Evolutionary conservation across 2,888 invertebrate genomes (phyloP).

Genomic region (Agrochola lychnidis): DNA sequence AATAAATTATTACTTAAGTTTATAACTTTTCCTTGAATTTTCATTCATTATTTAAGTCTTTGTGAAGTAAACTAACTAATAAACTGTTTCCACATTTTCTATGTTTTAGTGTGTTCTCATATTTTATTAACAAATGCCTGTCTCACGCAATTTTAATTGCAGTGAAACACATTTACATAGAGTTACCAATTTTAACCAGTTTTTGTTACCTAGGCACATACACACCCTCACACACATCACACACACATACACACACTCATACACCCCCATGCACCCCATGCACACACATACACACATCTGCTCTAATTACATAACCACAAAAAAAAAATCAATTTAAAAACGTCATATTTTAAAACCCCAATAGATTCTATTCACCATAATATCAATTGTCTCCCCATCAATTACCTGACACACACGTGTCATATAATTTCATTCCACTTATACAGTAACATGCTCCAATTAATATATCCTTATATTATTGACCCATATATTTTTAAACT

Average conservation of each 20-base stretch:
- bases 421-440: slow-evolving; percentile 21
- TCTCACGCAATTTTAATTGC: background rate
- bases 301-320: background rate
- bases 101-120: background rate
- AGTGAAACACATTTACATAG: background rate
- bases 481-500: slow-evolving; percentile 43
- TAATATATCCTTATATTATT: slow-evolving; percentile 31
- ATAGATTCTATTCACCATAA: background rate
- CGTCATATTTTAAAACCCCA: slow-evolving; percentile 7
- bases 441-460: slow-evolving; percentile 21
- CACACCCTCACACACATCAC: too few species aligned
- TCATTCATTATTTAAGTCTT: background rate
- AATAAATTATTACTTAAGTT: slow-evolving; percentile 17
- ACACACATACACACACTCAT: background rate
- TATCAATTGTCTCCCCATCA: slow-evolving; percentile 19
- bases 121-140: background rate
- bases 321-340: slow-evolving; percentile 10
- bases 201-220: background rate
- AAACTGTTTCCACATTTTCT: background rate
- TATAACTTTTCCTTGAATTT: background rate
- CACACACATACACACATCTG: background rate
- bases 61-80: background rate
- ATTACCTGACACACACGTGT: slow-evolving; percentile 31
- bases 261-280: too few species aligned
- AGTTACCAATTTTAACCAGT: background rate